Evolutionary conservation across 2,888 invertebrate species (phyloP).

Genomic region (Ernsta delagoae): DNA sequence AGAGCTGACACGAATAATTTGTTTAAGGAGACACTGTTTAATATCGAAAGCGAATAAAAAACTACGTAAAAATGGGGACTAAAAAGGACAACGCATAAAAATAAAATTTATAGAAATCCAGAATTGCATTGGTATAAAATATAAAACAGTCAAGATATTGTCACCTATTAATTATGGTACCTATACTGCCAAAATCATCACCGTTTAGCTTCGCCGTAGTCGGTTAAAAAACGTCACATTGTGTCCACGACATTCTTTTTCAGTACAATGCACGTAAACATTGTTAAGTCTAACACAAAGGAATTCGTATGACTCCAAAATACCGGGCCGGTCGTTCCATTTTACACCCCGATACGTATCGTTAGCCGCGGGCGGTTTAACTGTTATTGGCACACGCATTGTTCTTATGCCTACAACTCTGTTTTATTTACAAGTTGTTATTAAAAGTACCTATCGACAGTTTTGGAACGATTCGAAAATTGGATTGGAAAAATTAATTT

Average conservation of each 20-base stretch:
- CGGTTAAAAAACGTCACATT: not conserved
- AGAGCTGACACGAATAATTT: no score
- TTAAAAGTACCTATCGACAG: no score
- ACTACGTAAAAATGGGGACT: no score
- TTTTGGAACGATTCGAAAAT: not conserved
- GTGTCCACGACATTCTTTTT: not conserved
- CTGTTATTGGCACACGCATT: conserved; percentile 14
- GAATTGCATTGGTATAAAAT: no score
- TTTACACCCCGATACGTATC: conserved; percentile 5
- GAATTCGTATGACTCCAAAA: not conserved
- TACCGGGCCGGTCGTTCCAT: not conserved
- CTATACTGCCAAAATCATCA: no score
- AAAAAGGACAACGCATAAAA: no score
- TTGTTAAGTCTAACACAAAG: not conserved
- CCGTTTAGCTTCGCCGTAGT: no score
- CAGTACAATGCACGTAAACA: not conserved
- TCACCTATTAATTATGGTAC: no score
- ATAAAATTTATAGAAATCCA: no score
- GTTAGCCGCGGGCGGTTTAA: conserved; percentile 6
- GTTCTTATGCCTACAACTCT: not conserved
- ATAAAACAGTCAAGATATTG: no score
- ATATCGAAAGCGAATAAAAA: no score
- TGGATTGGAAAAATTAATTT: not conserved
- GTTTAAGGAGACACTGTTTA: no score
- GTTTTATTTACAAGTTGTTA: not conserved